These are phyloP conservation scores for Cosmia pyralina DNA, from an alignment of 2,888 invertebrate species.

Conservation along the genomic window DNA sequence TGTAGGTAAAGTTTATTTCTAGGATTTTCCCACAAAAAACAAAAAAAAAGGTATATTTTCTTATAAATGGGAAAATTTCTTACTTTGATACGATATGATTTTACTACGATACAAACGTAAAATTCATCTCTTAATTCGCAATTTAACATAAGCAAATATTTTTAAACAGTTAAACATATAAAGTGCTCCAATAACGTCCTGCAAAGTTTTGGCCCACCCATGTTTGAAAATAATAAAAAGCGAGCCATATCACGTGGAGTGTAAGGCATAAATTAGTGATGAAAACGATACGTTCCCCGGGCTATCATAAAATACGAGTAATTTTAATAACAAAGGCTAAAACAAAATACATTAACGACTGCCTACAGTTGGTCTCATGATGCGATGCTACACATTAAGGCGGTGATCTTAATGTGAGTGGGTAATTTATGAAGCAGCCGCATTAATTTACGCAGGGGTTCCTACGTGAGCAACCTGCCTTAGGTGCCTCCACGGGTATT, in stretches of 20 bases:
- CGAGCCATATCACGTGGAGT: constrained; percentile 72
- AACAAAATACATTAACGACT: constrained; percentile 80
- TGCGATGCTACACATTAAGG: constrained; percentile 71
- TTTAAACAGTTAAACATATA: constrained; percentile 43
- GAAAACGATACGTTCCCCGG: constrained; percentile 79
- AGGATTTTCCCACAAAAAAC: not conserved
- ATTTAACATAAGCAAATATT: constrained; percentile 36
- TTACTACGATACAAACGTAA: not conserved
- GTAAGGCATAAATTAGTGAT: constrained; percentile 83
- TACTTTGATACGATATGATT: not conserved
- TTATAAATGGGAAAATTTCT: not conserved
- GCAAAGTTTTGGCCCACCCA: constrained; percentile 81
- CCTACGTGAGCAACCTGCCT: constrained; percentile 68
- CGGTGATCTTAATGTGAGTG: constrained; percentile 76
- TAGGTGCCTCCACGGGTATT: constrained; percentile 71
- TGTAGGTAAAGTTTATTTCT: not conserved
- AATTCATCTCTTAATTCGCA: constrained; percentile 19
- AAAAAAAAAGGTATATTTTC: not conserved
- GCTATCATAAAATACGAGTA: constrained; percentile 80
- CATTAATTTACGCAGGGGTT: constrained; percentile 78
- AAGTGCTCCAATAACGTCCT: constrained; percentile 41
- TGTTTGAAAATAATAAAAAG: constrained; percentile 79
- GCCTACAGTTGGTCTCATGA: constrained; percentile 60
- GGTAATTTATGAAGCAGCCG: constrained; percentile 81
- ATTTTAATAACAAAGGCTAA: constrained; percentile 82